These are phyloP conservation scores for Crotalus helleri DNA, from an alignment of 2,113 vertebrate genomes.

Conservation along the genomic window DNA sequence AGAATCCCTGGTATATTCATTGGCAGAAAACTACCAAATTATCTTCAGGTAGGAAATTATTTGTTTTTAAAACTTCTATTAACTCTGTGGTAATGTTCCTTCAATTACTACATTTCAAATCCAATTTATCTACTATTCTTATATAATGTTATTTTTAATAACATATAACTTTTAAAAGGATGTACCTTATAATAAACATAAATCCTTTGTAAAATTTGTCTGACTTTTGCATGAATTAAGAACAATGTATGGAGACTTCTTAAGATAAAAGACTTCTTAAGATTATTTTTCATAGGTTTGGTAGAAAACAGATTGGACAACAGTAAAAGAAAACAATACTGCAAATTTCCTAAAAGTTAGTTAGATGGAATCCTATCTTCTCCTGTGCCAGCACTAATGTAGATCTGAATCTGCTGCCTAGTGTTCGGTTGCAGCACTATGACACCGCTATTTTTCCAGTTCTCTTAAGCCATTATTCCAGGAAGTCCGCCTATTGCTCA, in stretches of 20 bases:
- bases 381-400: background rate
- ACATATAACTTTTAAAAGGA: background rate
- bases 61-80: background rate
- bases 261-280: background rate
- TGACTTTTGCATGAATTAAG: background rate
- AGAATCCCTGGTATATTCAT: constrained; percentile 48
- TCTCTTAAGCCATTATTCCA: background rate
- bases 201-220: background rate
- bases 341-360: background rate
- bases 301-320: background rate
- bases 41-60: constrained; percentile 66
- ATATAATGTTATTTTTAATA: background rate
- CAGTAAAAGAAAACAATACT: background rate
- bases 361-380: background rate
- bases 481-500: background rate
- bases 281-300: background rate
- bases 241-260: background rate
- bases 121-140: background rate
- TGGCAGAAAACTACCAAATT: constrained; percentile 56
- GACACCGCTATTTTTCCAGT: background rate
- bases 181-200: background rate
- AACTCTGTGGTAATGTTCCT: background rate
- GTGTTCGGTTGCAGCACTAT: background rate
- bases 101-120: background rate
- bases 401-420: background rate